Base-by-base conservation (phyloP, 2,797 vertebrate species). In the Darevskia mixta region DNA sequence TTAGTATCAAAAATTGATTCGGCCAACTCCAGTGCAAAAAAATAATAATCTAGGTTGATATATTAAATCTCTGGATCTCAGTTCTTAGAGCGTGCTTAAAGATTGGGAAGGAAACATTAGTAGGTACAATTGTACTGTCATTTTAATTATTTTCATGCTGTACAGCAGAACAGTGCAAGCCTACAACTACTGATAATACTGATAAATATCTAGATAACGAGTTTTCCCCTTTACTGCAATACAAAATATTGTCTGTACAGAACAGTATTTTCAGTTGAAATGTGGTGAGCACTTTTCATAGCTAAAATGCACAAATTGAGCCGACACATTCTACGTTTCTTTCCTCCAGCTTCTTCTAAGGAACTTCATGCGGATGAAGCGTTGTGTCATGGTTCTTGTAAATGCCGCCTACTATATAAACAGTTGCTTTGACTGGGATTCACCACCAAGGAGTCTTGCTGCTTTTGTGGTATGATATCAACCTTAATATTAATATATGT, bases 361-460 rank as follows among this genome's bases (percentile, higher is more conserved):
- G 91, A 99, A 99, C 96, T 99, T 99, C 88, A 97, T 98, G 96
- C 97, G 98, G 92, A 98, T 97, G 90, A 97, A 98, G 88, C 98
- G 97, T 91, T 98, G 98, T 95, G 92, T 99, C 97, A 98, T 98
- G 97, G 97, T 98, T 82, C 97, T 99, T 15, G 96, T 99, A 95
- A 98, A 98, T 92, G 95, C 97, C 15, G 98, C 98, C 82, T 99
- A 97, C 97, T 99, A 98, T 94, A 95, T 99, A 95, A 99, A 98
- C 97, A 99, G 98, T 97, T 99, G 99, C 97, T 99, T 99, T 91
- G 98, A 98, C 88, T 99, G 99, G 98, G 98, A 99, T 89, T 99
- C 98, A 92, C 98, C 98, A 69, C 98, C 98, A 97, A 98, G 98
- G 96, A 99, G 98, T 97, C 98, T 99, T 45, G 98, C 98, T 96